Evolutionary conservation across 2,797 vertebrate genomes (phyloP), one percentile per base, ranked within the genome.

Genomic region (Pseudotriccus pelzelni): DNA sequence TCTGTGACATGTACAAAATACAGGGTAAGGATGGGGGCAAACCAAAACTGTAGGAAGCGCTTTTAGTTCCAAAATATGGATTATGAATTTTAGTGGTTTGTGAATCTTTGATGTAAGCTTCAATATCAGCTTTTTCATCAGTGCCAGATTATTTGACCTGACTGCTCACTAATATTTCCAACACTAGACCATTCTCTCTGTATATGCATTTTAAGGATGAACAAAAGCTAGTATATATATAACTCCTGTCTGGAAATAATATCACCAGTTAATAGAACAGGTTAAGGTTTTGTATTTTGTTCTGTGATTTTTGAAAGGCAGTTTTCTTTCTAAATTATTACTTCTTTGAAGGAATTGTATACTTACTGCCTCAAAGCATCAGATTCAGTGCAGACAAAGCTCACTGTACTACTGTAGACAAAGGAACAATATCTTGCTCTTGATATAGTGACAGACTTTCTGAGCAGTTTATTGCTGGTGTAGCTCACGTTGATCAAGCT

Each of bases 221-320:
- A 74, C 14, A 84, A 94, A 94, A 77, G 9, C 13, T 4, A 89
- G 44, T 15, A 28, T 70, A 19, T n/a, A 8, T 75, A 24, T 75
- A 22, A 46, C 67, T 69, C 23, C 17, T 68, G 69, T 82, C 50
- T 95, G 66, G 41, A 95, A 96, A 89, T 81, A 68, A 67, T 53
- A 87, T 91, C 50, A 84, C 37, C 46, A 52, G 23, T 89, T 76
- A 68, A 69, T 75, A 9, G 20, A 84, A 78, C 43, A 81, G n/a
- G 9, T 80, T 74, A 72, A 70, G 19, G 43, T 66, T 82, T 36
- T 67, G 6, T 78, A 43, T 74, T 82, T 85, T 85, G 8, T 78
- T 92, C 64, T 78, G 22, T 89, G 58, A 46, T 94, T 95, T 95
- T 91, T 84, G 34, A 60, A 85, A 92, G 69, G 19, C 14, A 70